phyloP scores from a whole-genome alignment of 2,113 vertebrate species.

The Indicator maculatus region DNA sequence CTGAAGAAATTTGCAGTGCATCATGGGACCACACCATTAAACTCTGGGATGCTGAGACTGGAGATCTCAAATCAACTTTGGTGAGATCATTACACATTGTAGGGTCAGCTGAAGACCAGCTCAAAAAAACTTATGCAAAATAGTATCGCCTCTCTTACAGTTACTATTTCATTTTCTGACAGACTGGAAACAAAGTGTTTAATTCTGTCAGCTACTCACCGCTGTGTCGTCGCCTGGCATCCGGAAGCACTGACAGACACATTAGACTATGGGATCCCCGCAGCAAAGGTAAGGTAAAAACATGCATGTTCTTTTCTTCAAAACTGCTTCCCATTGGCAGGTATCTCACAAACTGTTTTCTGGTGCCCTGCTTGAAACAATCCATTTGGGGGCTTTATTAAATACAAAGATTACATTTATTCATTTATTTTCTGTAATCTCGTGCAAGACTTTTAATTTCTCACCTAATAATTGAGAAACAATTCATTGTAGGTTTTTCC shows the following conservation, averaged over 20 bases:
- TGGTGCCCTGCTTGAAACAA: background rate
- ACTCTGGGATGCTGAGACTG: conserved; percentile 91
- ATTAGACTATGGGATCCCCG: conserved; percentile 95
- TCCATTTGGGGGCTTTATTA: background rate
- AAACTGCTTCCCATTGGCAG: background rate
- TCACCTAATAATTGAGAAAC: background rate
- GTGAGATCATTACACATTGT: conserved; percentile 70
- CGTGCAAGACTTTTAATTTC: background rate
- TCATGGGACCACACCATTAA: conserved; percentile 98
- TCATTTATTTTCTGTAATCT: background rate
- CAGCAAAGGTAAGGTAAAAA: conserved; percentile 83
- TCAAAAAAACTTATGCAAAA: background rate
- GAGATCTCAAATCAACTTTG: conserved; percentile 86
- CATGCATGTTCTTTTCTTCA: background rate
- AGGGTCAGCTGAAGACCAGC: background rate
- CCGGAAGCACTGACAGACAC: conserved; percentile 93
- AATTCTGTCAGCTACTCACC: conserved; percentile 94
- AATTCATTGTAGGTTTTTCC: background rate
- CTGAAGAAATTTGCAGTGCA: conserved; percentile 92
- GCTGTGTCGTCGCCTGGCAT: conserved; percentile 89
- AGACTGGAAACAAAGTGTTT: conserved; percentile 96
- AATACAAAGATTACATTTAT: background rate
- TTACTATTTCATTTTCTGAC: conserved; percentile 9
- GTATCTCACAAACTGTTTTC: background rate
- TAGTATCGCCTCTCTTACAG: background rate